These are phyloP conservation scores for Tetragonisca angustula DNA, from an alignment of 2,888 invertebrate genomes.

Conservation along the genomic window DNA sequence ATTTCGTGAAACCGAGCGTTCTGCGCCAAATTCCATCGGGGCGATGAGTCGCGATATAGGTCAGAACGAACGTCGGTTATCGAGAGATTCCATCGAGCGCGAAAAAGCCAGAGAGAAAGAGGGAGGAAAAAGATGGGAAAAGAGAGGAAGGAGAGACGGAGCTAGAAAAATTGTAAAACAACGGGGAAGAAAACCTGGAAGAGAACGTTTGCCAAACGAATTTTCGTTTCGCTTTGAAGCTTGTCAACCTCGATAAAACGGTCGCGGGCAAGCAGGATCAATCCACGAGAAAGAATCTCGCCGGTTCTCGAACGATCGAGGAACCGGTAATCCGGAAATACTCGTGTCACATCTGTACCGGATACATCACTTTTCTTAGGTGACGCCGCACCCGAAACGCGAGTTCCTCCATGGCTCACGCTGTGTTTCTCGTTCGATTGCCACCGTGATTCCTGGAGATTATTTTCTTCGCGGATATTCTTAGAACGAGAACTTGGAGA, in stretches of 20 bases:
- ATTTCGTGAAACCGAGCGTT: slow-evolving; percentile 24
- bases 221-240: slow-evolving; percentile 3
- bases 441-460: not conserved
- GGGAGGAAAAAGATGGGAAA: not conserved
- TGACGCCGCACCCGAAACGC: slow-evolving; percentile 13
- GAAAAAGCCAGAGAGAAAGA: not conserved
- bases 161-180: not conserved
- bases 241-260: slow-evolving; percentile 2
- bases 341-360: slow-evolving; percentile 64
- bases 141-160: not conserved
- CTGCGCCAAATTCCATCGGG: slow-evolving; percentile 40
- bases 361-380: slow-evolving; percentile 57
- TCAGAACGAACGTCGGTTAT: slow-evolving; percentile 27
- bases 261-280: slow-evolving; percentile 4
- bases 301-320: slow-evolving; percentile 25
- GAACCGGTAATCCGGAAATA: slow-evolving; percentile 57
- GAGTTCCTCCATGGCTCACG: not conserved
- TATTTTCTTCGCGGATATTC: not conserved
- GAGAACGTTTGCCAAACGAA: not conserved
- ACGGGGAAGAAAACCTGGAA: no score
- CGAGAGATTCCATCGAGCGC: slow-evolving; percentile 23
- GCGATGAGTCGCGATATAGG: slow-evolving; percentile 50
- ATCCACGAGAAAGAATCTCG: slow-evolving; percentile 30
- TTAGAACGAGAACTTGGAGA: not conserved
- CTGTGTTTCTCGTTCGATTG: not conserved